Conservation (phyloP, 2,113 vertebrate genomes). For the Melanerpes formicivorus region DNA sequence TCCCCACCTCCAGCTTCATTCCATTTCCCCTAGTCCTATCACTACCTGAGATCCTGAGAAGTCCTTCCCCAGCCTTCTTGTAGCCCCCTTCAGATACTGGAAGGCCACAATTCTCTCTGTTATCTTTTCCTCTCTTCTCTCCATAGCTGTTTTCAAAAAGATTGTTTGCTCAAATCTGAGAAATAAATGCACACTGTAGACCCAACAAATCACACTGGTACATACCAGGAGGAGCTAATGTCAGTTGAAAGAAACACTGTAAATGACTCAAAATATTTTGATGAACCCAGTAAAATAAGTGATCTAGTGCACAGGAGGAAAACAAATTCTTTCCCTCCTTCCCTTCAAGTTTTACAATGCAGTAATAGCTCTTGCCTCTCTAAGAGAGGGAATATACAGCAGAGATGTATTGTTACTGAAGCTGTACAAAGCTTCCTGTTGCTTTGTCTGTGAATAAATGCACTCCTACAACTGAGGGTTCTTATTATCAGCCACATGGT, state of each 20-base stretch:
- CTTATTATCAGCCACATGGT: background rate
- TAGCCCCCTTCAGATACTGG: too few relatives aligned
- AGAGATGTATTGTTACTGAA: background rate
- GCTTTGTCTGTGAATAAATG: background rate
- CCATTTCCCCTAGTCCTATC: too few relatives aligned
- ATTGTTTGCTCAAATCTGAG: background rate
- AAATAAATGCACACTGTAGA: background rate
- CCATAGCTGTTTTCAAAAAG: background rate
- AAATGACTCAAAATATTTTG: background rate
- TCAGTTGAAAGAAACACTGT: background rate
- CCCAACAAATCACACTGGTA: background rate
- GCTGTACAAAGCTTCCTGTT: background rate
- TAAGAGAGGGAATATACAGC: background rate
- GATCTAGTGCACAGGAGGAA: background rate
- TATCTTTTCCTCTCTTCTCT: background rate
- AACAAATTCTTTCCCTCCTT: too few relatives aligned
- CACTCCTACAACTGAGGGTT: background rate
- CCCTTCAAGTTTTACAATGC: background rate
- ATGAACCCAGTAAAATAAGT: background rate
- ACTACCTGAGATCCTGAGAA: too few relatives aligned
- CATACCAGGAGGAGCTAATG: background rate
- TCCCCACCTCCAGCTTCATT: too few relatives aligned
- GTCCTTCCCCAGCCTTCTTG: too few relatives aligned
- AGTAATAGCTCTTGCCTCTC: background rate
- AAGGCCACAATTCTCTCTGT: background rate